phyloP scores from a whole-genome alignment of 2,113 vertebrate species.

The Phyllostomus discolor region DNA sequence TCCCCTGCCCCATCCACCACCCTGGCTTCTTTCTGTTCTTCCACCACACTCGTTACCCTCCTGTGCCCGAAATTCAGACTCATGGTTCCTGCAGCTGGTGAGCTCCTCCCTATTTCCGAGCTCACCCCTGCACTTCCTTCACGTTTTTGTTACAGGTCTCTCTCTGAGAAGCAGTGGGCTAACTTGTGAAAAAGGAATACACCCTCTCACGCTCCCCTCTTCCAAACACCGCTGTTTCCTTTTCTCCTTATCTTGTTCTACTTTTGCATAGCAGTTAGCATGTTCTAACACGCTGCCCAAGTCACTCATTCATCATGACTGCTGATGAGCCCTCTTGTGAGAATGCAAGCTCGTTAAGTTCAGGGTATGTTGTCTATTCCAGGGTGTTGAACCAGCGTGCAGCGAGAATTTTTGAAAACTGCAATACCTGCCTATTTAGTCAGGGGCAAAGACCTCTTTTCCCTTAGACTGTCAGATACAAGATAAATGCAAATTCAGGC shows the following conservation, averaged over 20 bases:
- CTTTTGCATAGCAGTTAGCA: neutral
- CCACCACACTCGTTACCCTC: fast-evolving
- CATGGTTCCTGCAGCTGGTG: neutral
- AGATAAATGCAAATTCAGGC: no score
- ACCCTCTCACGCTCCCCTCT: neutral
- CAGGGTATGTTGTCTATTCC: neutral
- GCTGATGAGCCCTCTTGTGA: neutral
- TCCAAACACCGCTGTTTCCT: neutral
- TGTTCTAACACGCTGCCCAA: neutral
- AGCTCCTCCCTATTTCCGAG: neutral
- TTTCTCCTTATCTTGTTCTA: neutral
- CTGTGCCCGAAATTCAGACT: neutral
- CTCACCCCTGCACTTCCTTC: neutral
- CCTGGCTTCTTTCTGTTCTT: neutral
- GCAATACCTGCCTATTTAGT: no score
- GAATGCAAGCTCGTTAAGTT: neutral
- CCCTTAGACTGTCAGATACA: no score
- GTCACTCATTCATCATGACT: neutral
- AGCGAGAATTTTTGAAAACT: no score
- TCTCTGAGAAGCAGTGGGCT: no score
- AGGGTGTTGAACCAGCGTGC: no score
- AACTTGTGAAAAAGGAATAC: neutral
- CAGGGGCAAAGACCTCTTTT: no score
- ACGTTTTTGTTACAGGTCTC: no score
- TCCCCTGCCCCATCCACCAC: no score